Conservation (phyloP, 2,113 vertebrate genomes). For the Regulus satrapa region DNA sequence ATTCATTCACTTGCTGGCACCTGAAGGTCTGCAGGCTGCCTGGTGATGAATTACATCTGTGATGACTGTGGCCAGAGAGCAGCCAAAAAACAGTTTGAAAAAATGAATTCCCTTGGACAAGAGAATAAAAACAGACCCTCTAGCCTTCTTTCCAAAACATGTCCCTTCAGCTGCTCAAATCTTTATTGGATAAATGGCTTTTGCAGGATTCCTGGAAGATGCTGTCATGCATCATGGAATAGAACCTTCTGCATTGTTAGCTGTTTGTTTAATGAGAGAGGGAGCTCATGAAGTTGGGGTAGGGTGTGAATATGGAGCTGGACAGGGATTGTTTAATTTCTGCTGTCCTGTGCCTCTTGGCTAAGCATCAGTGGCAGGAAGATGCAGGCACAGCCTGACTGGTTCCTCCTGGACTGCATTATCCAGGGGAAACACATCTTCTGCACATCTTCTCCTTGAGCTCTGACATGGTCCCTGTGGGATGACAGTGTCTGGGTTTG, state of each 20-base stretch:
- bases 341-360: neutral
- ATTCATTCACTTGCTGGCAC: neutral
- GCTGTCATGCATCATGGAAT: neutral
- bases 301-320: neutral
- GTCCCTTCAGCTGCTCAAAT: neutral
- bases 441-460: neutral
- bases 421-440: neutral
- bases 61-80: neutral
- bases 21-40: neutral
- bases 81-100: neutral
- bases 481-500: neutral
- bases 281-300: neutral
- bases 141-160: neutral
- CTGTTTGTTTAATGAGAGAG: neutral
- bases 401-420: neutral
- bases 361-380: neutral
- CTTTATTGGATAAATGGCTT: neutral
- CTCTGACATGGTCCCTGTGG: fast-evolving
- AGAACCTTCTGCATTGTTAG: neutral
- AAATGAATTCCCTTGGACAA: neutral
- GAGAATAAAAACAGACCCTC: neutral
- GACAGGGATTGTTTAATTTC: neutral
- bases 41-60: neutral
- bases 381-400: neutral
- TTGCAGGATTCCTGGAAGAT: neutral